Evolutionary conservation across 1,140 invertebrate species (phyloP), one percentile per base, ranked within the genome.

Genomic region (Ganaspis sp.): DNA sequence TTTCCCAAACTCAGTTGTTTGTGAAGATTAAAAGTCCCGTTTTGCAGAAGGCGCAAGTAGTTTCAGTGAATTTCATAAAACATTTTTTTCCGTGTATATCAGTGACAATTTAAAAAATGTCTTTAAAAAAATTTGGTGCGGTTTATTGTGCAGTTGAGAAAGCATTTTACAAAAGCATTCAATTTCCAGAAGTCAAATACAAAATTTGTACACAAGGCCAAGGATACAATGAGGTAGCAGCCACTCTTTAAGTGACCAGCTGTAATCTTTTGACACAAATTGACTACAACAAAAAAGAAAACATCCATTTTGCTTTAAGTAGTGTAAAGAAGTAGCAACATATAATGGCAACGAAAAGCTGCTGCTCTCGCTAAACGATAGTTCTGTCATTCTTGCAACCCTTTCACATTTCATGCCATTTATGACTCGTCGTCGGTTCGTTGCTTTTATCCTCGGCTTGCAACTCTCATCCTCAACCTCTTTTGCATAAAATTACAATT

Each of bases 401-500:
- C 54, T 76, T 76, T 76, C 70, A 69, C 58, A 29, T 76, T 76
- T 76, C 70, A 72, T 45, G 49, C 71, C 54, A 72, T 77, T 76
- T 71, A 72, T 69, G 70, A 53, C 53, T 73, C 70, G 12, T 69
- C n/a, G 15, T 38, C 19, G 49, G 17, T 42, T 49, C 53, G 53
- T 71, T 19, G 15, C 23, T n/a, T 40, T 70, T 53, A 58, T 29
- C 26, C 17, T 19, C 42, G 34, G 21, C 29, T 12, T 64, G 49
- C 5, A 40, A 34, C 71, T 49, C 15, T 69, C 42, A 71, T 42
- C 11, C 37, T 3, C 11, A 15, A 26, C 4, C 70, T 70, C 38
- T 58, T 79, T 75, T 75, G 73, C 77, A 79, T 79, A 75, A 75
- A 79, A 73, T 75, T 74, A 40, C 49, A 72, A 78, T 75, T 79